These are phyloP conservation scores for Caenorhabditis sp. DNA, from an alignment of 2,888 invertebrate genomes.

Conservation along the genomic window DNA sequence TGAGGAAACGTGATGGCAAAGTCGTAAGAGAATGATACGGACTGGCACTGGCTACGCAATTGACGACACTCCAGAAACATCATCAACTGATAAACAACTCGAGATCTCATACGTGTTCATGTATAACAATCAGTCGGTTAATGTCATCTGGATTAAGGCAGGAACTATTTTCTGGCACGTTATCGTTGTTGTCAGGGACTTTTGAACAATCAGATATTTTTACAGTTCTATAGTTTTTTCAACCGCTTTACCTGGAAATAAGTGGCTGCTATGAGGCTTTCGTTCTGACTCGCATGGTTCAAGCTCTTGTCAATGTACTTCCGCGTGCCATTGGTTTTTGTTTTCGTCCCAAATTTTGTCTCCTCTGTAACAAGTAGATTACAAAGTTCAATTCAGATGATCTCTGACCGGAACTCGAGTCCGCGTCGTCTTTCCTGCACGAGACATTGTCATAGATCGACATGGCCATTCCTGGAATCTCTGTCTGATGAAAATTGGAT, in stretches of 20 bases:
- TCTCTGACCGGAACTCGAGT: conserved; percentile 44
- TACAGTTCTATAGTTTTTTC: no score
- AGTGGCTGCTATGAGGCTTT: conserved; percentile 45
- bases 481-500: no score
- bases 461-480: conserved; percentile 52
- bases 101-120: conserved; percentile 20
- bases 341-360: conserved; percentile 40
- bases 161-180: background rate
- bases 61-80: conserved; percentile 16
- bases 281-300: conserved; percentile 33
- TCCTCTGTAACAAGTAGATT: conserved; percentile 34
- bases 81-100: conserved; percentile 36
- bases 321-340: conserved; percentile 24
- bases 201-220: no score
- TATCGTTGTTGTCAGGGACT: background rate
- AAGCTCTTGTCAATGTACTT: conserved; percentile 46
- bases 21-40: conserved; percentile 22
- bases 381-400: background rate
- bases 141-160: conserved; percentile 29
- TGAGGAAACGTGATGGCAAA: conserved; percentile 30
- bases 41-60: conserved; percentile 35
- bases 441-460: conserved; percentile 61
- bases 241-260: conserved; percentile 60
- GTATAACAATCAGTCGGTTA: conserved; percentile 3
- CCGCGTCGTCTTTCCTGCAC: conserved; percentile 46